Conservation (phyloP, 2,888 invertebrate genomes). For the Acrobasis repandana region DNA sequence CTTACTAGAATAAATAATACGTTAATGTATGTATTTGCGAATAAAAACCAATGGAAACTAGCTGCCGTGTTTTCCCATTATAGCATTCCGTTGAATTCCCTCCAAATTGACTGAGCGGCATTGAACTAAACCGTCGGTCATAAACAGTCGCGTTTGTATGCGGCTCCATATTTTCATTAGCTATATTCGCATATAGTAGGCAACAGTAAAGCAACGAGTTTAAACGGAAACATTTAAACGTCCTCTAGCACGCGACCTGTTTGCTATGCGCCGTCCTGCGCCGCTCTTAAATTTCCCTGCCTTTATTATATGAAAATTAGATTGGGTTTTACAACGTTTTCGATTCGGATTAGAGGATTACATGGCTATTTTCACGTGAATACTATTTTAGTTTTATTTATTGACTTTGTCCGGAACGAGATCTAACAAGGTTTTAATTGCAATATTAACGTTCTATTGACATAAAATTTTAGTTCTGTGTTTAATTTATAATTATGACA, state of each 20-base stretch:
- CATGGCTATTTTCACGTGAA: not conserved
- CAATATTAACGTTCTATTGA: no score
- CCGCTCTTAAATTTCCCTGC: constrained; percentile 15
- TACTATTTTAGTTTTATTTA: constrained; percentile 13
- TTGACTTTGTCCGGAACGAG: not conserved
- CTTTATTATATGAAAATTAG: constrained; percentile 3
- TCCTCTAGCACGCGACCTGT: constrained; percentile 49
- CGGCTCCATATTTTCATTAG: constrained; percentile 27
- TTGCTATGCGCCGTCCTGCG: constrained; percentile 36
- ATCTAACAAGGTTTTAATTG: no score
- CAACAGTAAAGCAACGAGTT: constrained; percentile 48
- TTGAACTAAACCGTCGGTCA: constrained; percentile 18
- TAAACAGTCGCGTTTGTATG: constrained; percentile 20
- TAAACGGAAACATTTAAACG: constrained; percentile 53
- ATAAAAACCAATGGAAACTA: not conserved
- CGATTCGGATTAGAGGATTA: not conserved
- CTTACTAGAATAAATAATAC: not conserved
- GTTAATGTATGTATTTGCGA: not conserved
- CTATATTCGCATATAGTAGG: constrained; percentile 31
- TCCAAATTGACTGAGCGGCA: constrained; percentile 10
- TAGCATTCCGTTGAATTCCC: constrained; percentile 15
- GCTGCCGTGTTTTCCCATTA: not conserved
- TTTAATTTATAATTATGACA: no score
- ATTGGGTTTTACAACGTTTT: constrained; percentile 10
- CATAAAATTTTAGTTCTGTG: no score